These are phyloP conservation scores for Bibio marci DNA, from an alignment of 2,888 invertebrate genomes.

Conservation along the genomic window DNA sequence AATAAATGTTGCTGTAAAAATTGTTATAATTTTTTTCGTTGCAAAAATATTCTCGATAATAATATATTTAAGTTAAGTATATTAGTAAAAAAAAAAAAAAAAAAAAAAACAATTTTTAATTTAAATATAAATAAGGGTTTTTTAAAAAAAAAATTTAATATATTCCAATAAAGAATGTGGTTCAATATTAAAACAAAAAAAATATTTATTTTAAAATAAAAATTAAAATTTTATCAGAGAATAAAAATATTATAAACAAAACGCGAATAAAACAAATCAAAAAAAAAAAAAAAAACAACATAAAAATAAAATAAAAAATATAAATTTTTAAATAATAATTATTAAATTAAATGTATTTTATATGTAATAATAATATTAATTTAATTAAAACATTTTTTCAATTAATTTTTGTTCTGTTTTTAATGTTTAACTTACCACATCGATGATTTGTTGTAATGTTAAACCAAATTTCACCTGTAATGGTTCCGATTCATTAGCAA, in stretches of 20 bases:
- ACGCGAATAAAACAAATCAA: neutral
- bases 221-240: neutral
- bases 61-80: neutral
- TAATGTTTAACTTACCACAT: conserved; percentile 64
- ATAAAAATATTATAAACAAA: neutral
- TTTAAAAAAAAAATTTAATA: too few species aligned
- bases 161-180: too few species aligned
- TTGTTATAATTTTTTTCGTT: neutral
- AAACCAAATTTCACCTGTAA: conserved; percentile 81
- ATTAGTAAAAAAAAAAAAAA: neutral
- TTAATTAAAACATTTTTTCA: too few species aligned
- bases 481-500: conserved; percentile 81
- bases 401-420: neutral
- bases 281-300: neutral
- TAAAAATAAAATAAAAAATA: too few species aligned
- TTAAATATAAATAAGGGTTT: too few species aligned
- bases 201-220: too few species aligned
- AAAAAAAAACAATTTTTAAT: too few species aligned
- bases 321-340: too few species aligned
- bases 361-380: too few species aligned
- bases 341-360: too few species aligned
- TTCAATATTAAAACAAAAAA: too few species aligned
- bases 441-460: conserved; percentile 83
- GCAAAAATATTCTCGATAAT: neutral
- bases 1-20: neutral